phyloP scores from a whole-genome alignment of 64 coral and sea anemone species.

The Montipora foliosa region DNA sequence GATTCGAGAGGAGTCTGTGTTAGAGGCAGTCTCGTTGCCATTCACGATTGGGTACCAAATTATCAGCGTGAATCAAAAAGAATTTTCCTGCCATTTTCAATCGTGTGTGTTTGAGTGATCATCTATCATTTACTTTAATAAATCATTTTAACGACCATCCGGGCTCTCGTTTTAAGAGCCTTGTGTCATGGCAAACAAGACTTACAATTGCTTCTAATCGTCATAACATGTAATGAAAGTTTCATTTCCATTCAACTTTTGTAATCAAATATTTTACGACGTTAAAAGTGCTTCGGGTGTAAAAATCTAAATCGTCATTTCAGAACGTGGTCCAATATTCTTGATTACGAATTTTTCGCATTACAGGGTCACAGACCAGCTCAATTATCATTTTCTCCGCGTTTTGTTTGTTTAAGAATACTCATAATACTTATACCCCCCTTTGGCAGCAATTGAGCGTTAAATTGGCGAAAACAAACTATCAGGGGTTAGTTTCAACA shows the following conservation, averaged over 20 bases:
- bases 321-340: background rate
- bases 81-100: too few species aligned
- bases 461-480: constrained; percentile 36
- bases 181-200: background rate
- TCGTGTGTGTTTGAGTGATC: background rate
- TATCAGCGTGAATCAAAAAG: too few species aligned
- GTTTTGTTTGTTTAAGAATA: too few species aligned
- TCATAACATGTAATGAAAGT: background rate
- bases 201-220: constrained; percentile 9
- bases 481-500: background rate
- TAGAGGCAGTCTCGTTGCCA: too few species aligned
- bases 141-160: background rate
- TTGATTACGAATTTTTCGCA: background rate
- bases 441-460: constrained; percentile 57
- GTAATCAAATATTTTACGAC: background rate
- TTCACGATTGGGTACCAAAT: too few species aligned
- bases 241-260: background rate
- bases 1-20: too few species aligned
- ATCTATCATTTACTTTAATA: background rate
- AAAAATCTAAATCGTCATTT: background rate
- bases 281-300: background rate
- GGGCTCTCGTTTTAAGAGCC: background rate
- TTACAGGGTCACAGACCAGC: background rate
- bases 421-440: background rate
- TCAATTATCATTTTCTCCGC: background rate